A percentile compares a stretch with the other conserved stretches of the same genome.
Conservation (phyloP, 2,797 vertebrate genomes). For the Bradypodion ventrale region DNA sequence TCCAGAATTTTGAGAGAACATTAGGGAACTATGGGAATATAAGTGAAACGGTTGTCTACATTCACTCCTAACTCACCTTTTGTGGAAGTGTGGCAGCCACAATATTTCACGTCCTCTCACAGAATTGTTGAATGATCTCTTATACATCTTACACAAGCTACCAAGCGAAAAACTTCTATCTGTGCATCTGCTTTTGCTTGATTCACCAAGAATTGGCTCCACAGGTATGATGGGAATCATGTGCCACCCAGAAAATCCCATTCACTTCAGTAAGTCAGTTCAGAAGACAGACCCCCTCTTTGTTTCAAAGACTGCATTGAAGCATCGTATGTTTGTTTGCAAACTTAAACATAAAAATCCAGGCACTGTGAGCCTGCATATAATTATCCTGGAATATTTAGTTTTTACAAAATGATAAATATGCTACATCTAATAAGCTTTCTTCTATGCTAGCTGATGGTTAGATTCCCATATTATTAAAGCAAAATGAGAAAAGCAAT, state of each 20-base stretch:
- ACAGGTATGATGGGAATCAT: slow-evolving; percentile 37
- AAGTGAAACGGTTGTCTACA: too few species aligned
- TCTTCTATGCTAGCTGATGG: slow-evolving; percentile 45
- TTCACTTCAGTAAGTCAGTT: slow-evolving; percentile 26
- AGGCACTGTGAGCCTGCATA: slow-evolving; percentile 51
- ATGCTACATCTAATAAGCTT: slow-evolving; percentile 52
- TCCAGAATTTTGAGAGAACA: not conserved
- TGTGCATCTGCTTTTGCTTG: slow-evolving; percentile 29
- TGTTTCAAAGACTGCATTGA: slow-evolving; percentile 63
- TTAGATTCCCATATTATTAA: slow-evolving; percentile 57
- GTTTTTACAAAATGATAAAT: slow-evolving; percentile 56
- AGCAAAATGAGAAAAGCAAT: slow-evolving; percentile 12
- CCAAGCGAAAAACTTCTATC: not conserved
- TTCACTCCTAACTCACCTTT: not conserved
- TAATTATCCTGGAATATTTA: slow-evolving; percentile 59
- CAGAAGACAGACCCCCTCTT: slow-evolving; percentile 51
- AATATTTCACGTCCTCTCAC: not conserved
- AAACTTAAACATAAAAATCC: slow-evolving; percentile 51
- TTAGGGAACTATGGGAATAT: not conserved
- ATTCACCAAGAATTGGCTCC: slow-evolving; percentile 35
- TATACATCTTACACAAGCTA: not conserved
- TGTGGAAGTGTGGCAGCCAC: not conserved
- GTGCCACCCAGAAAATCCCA: slow-evolving; percentile 55
- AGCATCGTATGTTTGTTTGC: slow-evolving; percentile 58
- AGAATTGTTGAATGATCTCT: not conserved